Evolutionary conservation across 2,888 invertebrate genomes (phyloP).

Genomic region (Cyclophora punctaria): DNA sequence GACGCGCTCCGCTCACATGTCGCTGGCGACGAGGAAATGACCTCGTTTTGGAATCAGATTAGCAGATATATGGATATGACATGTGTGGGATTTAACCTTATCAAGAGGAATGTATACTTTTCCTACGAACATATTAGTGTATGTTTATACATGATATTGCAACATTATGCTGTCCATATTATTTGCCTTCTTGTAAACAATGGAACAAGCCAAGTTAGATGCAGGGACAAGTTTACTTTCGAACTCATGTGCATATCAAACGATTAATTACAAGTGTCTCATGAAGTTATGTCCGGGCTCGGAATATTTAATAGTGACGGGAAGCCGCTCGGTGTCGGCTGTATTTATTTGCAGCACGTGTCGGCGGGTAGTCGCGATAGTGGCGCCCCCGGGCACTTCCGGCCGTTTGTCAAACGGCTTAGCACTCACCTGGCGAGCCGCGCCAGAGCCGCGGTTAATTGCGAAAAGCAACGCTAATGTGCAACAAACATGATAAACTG

Average conservation of each 20-base stretch:
- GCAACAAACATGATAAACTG: constrained; percentile 58
- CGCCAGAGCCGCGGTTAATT: constrained; percentile 51
- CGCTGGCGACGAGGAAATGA: neutral
- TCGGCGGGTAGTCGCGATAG: constrained; percentile 49
- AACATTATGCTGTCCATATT: too few species aligned
- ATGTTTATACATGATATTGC: too few species aligned
- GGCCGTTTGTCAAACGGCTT: constrained; percentile 61
- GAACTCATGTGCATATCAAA: constrained; percentile 22
- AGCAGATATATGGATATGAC: too few species aligned
- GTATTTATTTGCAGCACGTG: constrained; percentile 65
- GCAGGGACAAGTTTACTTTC: neutral
- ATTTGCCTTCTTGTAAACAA: too few species aligned
- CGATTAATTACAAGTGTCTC: neutral
- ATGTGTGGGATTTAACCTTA: too few species aligned
- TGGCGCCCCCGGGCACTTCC: constrained; percentile 45
- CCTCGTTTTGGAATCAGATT: neutral
- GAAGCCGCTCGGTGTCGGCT: constrained; percentile 44
- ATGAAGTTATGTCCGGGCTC: too few species aligned
- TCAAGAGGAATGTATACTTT: too few species aligned
- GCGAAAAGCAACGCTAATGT: constrained; percentile 56
- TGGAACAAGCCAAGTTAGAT: neutral
- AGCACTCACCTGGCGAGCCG: constrained; percentile 55
- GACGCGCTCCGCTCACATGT: constrained; percentile 9
- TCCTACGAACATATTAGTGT: too few species aligned
- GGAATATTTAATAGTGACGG: constrained; percentile 5